phyloP scores from a whole-genome alignment of 2,888 invertebrate species.

The Craniophora ligustri region DNA sequence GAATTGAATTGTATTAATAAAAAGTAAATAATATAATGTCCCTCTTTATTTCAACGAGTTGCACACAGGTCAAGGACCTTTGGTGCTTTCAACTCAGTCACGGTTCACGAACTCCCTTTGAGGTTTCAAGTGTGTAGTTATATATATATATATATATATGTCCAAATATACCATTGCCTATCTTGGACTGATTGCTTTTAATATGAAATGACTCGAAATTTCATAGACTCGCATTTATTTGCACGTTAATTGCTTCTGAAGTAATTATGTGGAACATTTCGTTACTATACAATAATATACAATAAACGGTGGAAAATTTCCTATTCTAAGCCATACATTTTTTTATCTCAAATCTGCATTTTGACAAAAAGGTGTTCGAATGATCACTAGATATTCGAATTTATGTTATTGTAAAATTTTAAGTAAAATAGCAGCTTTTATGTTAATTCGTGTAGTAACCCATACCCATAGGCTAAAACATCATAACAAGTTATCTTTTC shows the following conservation, averaged over 20 bases:
- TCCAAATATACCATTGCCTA: slow-evolving; percentile 21
- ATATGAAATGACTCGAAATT: slow-evolving; percentile 22
- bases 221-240: slow-evolving; percentile 37
- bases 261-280: slow-evolving; percentile 30
- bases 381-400: too few species aligned
- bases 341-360: too few species aligned
- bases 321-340: slow-evolving; percentile 3
- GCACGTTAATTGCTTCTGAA: slow-evolving; percentile 29
- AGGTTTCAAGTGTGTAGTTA: slow-evolving; percentile 32
- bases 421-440: too few species aligned
- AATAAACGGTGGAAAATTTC: slow-evolving; percentile 9
- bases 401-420: too few species aligned
- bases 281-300: neutral
- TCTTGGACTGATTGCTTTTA: slow-evolving; percentile 21
- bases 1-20: slow-evolving; percentile 6
- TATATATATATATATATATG: slow-evolving; percentile 35
- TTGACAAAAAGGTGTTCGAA: too few species aligned
- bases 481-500: too few species aligned
- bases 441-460: too few species aligned
- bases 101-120: slow-evolving; percentile 43
- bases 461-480: too few species aligned
- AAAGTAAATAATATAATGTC: slow-evolving; percentile 4
- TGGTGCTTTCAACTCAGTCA: slow-evolving; percentile 42
- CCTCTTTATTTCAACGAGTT: slow-evolving; percentile 18
- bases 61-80: slow-evolving; percentile 32